These are phyloP conservation scores for Oscheius sp. DNA, from an alignment of 2,888 invertebrate species.

Conservation along the genomic window DNA sequence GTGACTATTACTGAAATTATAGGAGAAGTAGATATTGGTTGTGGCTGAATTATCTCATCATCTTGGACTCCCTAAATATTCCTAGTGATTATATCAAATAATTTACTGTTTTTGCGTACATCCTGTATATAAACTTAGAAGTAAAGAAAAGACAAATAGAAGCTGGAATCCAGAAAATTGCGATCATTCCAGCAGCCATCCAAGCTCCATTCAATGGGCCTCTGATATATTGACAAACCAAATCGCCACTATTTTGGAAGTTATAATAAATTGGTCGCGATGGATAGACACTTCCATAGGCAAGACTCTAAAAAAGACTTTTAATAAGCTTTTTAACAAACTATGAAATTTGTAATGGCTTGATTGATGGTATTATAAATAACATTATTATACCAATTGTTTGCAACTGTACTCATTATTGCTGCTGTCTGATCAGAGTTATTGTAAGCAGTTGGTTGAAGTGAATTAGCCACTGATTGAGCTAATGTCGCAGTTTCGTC, in stretches of 20 bases:
- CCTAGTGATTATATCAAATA: no score
- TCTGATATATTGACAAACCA: conserved; percentile 7
- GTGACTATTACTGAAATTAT: no score
- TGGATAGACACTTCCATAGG: background rate
- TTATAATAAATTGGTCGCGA: background rate
- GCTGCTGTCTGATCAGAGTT: no score
- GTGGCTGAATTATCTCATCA: no score
- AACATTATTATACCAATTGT: no score
- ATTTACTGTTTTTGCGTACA: background rate
- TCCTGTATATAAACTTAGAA: background rate
- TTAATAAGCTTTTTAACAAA: background rate
- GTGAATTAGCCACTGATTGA: no score
- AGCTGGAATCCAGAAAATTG: conserved; percentile 7
- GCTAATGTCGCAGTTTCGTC: no score
- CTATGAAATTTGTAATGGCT: background rate
- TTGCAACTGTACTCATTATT: no score
- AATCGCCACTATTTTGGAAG: conserved; percentile 1
- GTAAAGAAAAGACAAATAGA: conserved; percentile 13
- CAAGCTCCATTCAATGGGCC: background rate
- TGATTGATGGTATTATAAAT: no score
- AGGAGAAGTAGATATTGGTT: no score
- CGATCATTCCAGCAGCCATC: conserved; percentile 14
- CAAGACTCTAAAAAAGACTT: background rate
- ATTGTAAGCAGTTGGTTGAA: no score
- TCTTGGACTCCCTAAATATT: no score